These are phyloP conservation scores for Choristoneura fumiferana DNA, from an alignment of 1,140 invertebrate species.

Conservation along the genomic window DNA sequence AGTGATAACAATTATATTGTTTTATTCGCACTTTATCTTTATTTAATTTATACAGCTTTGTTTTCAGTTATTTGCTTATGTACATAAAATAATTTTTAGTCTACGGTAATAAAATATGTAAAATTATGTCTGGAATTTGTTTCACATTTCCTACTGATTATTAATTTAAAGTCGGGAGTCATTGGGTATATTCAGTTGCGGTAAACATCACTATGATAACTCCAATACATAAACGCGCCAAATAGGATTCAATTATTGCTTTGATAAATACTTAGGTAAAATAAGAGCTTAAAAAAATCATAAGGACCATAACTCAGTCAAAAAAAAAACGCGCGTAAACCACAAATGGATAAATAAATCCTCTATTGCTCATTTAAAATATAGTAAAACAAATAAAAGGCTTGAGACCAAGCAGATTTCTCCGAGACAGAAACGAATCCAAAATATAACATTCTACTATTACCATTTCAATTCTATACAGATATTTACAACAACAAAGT, in stretches of 20 bases:
- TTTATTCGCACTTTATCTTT: conserved; percentile 38
- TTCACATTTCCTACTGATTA: conserved; percentile 1
- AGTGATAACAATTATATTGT: conserved; percentile 14
- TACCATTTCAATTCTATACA: conserved; percentile 21
- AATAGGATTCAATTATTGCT: not conserved
- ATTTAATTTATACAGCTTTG: conserved; percentile 69
- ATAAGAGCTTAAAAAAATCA: conserved; percentile 12
- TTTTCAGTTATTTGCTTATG: conserved; percentile 61
- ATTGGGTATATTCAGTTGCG: not conserved
- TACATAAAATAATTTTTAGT: conserved; percentile 66
- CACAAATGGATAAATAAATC: not conserved
- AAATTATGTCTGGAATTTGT: not conserved
- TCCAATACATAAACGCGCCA: too few relatives aligned
- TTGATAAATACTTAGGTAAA: not conserved
- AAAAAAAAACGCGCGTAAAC: not conserved
- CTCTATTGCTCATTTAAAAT: not conserved
- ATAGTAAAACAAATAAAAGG: conserved; percentile 2
- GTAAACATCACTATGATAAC: too few relatives aligned
- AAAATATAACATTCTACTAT: conserved; percentile 13
- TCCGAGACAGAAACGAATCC: not conserved
- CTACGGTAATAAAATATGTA: conserved; percentile 66
- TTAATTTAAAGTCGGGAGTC: not conserved
- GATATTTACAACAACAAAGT: conserved; percentile 61
- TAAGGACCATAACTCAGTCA: conserved; percentile 12
- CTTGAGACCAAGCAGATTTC: not conserved